Conservation (phyloP, 1,140 invertebrate genomes). For the Ladona fulva region DNA sequence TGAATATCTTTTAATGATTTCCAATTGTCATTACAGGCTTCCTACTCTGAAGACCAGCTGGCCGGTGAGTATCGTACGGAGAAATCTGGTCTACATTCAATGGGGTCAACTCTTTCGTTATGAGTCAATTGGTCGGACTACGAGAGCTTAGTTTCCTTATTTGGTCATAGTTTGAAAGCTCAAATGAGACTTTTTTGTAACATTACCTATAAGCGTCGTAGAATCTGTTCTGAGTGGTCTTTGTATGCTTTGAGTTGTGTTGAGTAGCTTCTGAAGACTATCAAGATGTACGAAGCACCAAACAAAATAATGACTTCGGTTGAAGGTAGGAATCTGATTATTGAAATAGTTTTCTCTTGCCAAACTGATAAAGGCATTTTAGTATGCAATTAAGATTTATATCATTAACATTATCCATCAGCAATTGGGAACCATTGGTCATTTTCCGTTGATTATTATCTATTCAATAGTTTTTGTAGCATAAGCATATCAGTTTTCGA, state of each 20-base stretch:
- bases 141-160: conserved; percentile 28
- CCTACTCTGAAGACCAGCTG: conserved; percentile 81
- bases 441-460: too few species aligned
- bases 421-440: too few species aligned
- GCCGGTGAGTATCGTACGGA: conserved; percentile 59
- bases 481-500: too few species aligned
- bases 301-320: neutral
- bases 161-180: conserved; percentile 30
- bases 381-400: too few species aligned
- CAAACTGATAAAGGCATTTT: too few species aligned
- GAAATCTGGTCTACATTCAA: conserved; percentile 17
- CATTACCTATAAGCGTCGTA: neutral
- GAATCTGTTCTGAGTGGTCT: neutral
- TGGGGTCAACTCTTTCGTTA: conserved; percentile 33
- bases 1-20: neutral
- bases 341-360: too few species aligned
- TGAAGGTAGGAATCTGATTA: neutral
- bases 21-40: conserved; percentile 56
- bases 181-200: conserved; percentile 31
- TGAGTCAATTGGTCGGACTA: conserved; percentile 21
- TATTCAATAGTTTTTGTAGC: too few species aligned
- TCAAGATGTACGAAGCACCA: neutral
- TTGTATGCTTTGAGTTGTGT: neutral
- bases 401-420: too few species aligned
- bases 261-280: neutral